A percentile compares a stretch with the other conserved stretches of the same genome.
Evolutionary conservation across 1,140 invertebrate genomes (phyloP).

Genomic region (Platorchestia sp.): DNA sequence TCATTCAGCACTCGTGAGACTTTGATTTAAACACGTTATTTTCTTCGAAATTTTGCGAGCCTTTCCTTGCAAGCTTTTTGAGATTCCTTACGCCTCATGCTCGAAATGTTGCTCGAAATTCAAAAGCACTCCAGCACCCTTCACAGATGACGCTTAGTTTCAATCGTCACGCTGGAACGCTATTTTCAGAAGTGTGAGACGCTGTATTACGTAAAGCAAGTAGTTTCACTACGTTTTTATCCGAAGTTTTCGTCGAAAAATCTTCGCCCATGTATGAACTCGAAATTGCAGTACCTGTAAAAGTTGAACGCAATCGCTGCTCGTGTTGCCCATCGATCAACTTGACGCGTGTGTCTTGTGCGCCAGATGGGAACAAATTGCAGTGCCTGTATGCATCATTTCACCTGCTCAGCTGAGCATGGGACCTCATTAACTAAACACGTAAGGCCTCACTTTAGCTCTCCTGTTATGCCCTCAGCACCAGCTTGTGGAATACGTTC

Average conservation of each 20-base stretch:
- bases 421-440: not conserved
- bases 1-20: too few relatives aligned
- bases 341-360: not conserved
- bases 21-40: too few relatives aligned
- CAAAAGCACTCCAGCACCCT: too few relatives aligned
- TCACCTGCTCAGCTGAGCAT: not conserved
- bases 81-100: too few relatives aligned
- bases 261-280: not conserved
- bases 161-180: too few relatives aligned
- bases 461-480: not conserved
- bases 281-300: not conserved
- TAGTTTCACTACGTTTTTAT: not conserved
- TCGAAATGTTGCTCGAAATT: too few relatives aligned
- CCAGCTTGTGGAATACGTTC: not conserved
- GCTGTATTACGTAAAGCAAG: not conserved
- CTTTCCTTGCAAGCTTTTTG: too few relatives aligned
- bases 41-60: too few relatives aligned
- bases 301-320: not conserved
- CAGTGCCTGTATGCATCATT: not conserved
- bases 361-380: not conserved
- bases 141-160: too few relatives aligned
- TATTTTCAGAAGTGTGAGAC: not conserved
- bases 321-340: not conserved
- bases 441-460: not conserved
- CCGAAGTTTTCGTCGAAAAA: not conserved